These are phyloP conservation scores for Argyra leucocephala DNA, from an alignment of 2,888 invertebrate species.

Conservation along the genomic window DNA sequence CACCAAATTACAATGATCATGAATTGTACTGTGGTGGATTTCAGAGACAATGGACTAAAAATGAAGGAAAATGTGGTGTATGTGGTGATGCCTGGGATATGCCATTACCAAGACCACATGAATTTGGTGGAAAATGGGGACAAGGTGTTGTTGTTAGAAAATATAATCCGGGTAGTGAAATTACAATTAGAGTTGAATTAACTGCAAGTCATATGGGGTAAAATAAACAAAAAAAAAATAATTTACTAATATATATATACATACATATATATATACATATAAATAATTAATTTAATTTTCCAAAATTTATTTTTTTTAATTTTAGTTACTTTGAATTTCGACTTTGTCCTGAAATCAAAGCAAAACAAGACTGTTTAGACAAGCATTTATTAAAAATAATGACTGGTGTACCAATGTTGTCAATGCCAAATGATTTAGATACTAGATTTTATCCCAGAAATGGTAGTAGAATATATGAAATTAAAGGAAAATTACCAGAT, in stretches of 20 bases:
- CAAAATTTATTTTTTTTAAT: conserved; percentile 8
- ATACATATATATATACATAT: neutral
- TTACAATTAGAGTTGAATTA: conserved; percentile 69
- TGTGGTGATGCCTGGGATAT: conserved; percentile 79
- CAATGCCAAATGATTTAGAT: conserved; percentile 45
- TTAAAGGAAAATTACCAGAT: conserved; percentile 53
- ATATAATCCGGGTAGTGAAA: conserved; percentile 56
- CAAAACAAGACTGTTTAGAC: conserved; percentile 70
- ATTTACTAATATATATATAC: neutral
- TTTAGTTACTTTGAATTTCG: conserved; percentile 68
- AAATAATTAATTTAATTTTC: neutral
- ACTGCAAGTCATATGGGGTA: conserved; percentile 77
- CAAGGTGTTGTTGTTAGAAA: conserved; percentile 72
- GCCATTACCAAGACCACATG: conserved; percentile 62
- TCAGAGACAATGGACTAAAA: conserved; percentile 69
- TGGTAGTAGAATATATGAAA: conserved; percentile 71
- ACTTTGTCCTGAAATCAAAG: conserved; percentile 62
- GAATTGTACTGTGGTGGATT: conserved; percentile 82
- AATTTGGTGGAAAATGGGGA: conserved; percentile 74
- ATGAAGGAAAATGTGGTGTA: conserved; percentile 75
- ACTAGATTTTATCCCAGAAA: conserved; percentile 64
- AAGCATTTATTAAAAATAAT: conserved; percentile 54
- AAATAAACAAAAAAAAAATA: too few relatives aligned
- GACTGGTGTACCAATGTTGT: conserved; percentile 39
- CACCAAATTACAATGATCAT: conserved; percentile 82